A percentile compares a stretch with the other conserved stretches of the same genome.
phyloP scores from a whole-genome alignment of 2,888 invertebrate species.

The Clunio marinus region DNA sequence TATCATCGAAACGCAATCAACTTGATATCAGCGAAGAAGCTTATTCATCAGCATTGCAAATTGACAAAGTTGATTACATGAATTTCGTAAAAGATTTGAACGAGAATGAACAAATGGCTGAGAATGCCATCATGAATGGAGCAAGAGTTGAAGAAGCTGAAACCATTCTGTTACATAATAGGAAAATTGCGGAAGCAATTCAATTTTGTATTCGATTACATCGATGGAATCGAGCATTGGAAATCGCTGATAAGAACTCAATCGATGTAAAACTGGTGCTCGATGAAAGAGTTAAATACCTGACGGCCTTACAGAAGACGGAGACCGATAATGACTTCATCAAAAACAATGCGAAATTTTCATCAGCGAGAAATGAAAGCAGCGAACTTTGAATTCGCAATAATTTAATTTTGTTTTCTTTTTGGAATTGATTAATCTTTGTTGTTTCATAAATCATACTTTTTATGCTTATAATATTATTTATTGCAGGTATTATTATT shows the following conservation, averaged over 20 bases:
- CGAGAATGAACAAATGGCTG: slow-evolving; percentile 49
- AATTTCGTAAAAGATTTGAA: slow-evolving; percentile 65
- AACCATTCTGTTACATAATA: slow-evolving; percentile 50
- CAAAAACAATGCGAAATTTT: slow-evolving; percentile 45
- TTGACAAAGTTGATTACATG: slow-evolving; percentile 80
- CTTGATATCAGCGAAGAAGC: slow-evolving; percentile 90
- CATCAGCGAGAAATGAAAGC: slow-evolving; percentile 40
- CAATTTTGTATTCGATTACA: slow-evolving; percentile 49
- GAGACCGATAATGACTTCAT: slow-evolving; percentile 42
- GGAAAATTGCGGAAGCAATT: slow-evolving; percentile 47
- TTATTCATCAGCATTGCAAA: slow-evolving; percentile 83
- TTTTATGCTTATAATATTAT: too few species aligned
- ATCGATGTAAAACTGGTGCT: slow-evolving; percentile 45
- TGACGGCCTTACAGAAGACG: slow-evolving; percentile 46
- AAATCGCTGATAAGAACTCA: slow-evolving; percentile 48
- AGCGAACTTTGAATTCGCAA: too few species aligned
- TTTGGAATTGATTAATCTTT: too few species aligned
- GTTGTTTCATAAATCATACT: too few species aligned
- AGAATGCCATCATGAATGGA: slow-evolving; percentile 50
- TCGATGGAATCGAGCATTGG: slow-evolving; percentile 49
- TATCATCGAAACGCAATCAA: slow-evolving; percentile 82
- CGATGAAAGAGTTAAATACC: slow-evolving; percentile 46
- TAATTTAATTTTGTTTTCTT: too few species aligned
- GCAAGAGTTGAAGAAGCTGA: slow-evolving; percentile 49
- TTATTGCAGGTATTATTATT: too few species aligned